A percentile compares a stretch with the other conserved stretches of the same genome.
phyloP scores from a whole-genome alignment of 2,888 invertebrate genomes.

The Lasioglossum morio region DNA sequence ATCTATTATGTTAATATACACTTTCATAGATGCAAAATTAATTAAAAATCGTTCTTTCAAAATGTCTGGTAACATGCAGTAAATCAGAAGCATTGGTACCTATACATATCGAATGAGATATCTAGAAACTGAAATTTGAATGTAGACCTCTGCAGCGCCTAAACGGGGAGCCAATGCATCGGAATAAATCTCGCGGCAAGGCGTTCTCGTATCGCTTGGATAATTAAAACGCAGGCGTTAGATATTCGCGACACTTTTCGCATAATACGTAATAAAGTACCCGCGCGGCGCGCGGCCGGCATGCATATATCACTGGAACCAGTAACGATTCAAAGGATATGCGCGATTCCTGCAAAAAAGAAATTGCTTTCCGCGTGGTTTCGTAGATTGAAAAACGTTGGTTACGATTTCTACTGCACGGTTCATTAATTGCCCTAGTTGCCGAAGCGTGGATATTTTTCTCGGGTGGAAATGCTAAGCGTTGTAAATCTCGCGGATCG shows the following conservation, averaged over 20 bases:
- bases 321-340: conserved; percentile 32
- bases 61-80: too few relatives aligned
- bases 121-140: neutral
- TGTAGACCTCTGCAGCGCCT: neutral
- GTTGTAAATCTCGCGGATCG: conserved; percentile 34
- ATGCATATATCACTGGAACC: conserved; percentile 14
- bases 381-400: conserved; percentile 16
- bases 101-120: neutral
- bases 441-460: conserved; percentile 50
- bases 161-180: neutral
- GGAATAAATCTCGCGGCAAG: neutral
- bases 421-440: conserved; percentile 51
- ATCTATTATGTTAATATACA: neutral
- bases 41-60: too few relatives aligned
- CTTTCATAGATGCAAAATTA: too few relatives aligned
- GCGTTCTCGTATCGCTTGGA: conserved; percentile 3
- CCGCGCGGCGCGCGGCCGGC: neutral
- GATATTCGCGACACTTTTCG: conserved; percentile 7
- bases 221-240: conserved; percentile 14
- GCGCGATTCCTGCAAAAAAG: conserved; percentile 14
- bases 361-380: conserved; percentile 32
- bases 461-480: conserved; percentile 33
- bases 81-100: too few relatives aligned
- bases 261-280: conserved; percentile 23
- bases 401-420: conserved; percentile 38